Conservation (phyloP, 2,888 invertebrate genomes). For the Crocallis elinguaria region DNA sequence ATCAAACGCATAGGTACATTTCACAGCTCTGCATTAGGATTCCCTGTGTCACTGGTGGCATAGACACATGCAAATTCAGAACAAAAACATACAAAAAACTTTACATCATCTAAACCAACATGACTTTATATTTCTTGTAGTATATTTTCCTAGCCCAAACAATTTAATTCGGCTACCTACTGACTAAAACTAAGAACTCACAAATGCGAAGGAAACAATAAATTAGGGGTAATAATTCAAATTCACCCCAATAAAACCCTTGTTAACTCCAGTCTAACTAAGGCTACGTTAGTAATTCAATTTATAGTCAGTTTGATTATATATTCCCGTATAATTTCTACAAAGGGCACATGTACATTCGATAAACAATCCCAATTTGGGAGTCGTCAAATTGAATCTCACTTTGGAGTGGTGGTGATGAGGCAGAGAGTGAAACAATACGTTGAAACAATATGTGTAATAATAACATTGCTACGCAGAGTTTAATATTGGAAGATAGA, state of each 20-base stretch:
- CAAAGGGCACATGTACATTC: constrained; percentile 13
- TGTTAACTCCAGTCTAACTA: constrained; percentile 44
- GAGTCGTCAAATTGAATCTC: constrained; percentile 16
- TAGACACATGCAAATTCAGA: too few species aligned
- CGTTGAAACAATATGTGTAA: too few species aligned
- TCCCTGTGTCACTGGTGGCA: too few species aligned
- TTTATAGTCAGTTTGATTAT: constrained; percentile 41
- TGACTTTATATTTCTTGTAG: too few species aligned
- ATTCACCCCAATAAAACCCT: constrained; percentile 39
- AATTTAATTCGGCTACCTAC: not conserved
- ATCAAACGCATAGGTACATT: too few species aligned
- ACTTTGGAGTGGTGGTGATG: not conserved
- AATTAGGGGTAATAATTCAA: constrained; percentile 42
- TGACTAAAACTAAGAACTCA: not conserved
- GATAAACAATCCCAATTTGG: constrained; percentile 22
- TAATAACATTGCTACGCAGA: not conserved
- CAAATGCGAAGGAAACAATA: constrained; percentile 15
- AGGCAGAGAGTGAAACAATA: not conserved
- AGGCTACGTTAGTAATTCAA: constrained; percentile 34
- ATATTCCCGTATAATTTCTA: constrained; percentile 35
- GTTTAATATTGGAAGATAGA: not conserved
- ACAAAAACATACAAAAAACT: too few species aligned
- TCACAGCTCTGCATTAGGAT: too few species aligned
- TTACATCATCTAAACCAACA: too few species aligned
- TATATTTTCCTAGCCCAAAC: too few species aligned